Evolutionary conservation across 2,888 invertebrate species (phyloP).

Genomic region (Drosophila austrosaltans): DNA sequence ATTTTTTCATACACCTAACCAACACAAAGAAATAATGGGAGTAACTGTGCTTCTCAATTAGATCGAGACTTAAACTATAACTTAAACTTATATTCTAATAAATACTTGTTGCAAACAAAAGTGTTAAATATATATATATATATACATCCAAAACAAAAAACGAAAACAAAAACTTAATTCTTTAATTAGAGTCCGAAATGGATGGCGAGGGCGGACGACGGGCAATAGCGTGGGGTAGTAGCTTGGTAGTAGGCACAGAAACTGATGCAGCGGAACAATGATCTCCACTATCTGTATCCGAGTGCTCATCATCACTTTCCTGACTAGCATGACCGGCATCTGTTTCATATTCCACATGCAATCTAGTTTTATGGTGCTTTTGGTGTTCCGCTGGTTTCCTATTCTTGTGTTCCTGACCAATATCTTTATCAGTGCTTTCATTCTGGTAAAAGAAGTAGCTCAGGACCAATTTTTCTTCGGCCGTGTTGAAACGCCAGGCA

Average conservation of each 20-base stretch:
- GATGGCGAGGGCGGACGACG: neutral
- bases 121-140: slow-evolving; percentile 4
- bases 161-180: too few species aligned
- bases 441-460: slow-evolving; percentile 79
- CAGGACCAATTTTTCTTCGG: slow-evolving; percentile 67
- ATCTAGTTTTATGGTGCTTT: neutral
- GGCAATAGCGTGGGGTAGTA: slow-evolving; percentile 1
- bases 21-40: neutral
- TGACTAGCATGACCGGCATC: slow-evolving; percentile 52
- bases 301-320: slow-evolving; percentile 62
- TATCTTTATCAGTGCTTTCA: slow-evolving; percentile 13
- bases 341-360: slow-evolving; percentile 51
- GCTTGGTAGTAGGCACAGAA: slow-evolving; percentile 10
- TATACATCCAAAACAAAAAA: slow-evolving; percentile 5
- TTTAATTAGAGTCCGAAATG: neutral
- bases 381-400: neutral
- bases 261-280: neutral
- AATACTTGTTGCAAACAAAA: slow-evolving; percentile 10
- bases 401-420: neutral
- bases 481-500: slow-evolving; percentile 64
- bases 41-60: neutral
- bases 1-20: slow-evolving; percentile 4
- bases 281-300: slow-evolving; percentile 50
- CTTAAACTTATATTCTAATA: slow-evolving; percentile 1
- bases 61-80: slow-evolving; percentile 1